A percentile compares a stretch with the other conserved stretches of the same genome.
Evolutionary conservation across 2,888 invertebrate genomes (phyloP).

Genomic region (Lasiommata megera): DNA sequence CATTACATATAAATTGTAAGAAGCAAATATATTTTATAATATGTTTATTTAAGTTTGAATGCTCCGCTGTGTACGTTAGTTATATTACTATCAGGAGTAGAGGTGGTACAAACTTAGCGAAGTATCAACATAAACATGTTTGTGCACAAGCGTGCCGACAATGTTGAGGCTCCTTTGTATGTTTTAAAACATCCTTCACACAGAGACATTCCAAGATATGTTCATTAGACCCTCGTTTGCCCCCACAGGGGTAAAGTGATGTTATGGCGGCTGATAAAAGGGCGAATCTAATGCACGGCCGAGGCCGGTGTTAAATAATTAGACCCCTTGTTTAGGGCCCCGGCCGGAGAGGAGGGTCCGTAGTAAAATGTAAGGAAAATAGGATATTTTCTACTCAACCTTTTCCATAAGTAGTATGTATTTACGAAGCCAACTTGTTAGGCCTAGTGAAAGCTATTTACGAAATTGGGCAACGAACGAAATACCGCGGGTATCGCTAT

Average conservation of each 20-base stretch:
- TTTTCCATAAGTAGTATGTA: constrained; percentile 11
- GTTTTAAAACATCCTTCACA: constrained; percentile 2
- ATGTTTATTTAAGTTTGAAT: no score
- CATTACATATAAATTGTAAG: no score
- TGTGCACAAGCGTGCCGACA: background rate
- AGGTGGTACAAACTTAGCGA: no score
- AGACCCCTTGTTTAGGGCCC: constrained; percentile 7
- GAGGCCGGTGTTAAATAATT: constrained; percentile 13
- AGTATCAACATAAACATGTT: no score
- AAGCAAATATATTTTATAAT: no score
- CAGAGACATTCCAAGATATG: constrained; percentile 11
- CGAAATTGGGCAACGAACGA: constrained; percentile 2
- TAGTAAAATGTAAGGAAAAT: constrained; percentile 3
- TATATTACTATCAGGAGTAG: no score
- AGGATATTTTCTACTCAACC: constrained; percentile 2
- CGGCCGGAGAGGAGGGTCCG: background rate
- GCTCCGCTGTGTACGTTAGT: no score
- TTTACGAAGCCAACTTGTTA: constrained; percentile 1
- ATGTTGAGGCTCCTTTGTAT: background rate
- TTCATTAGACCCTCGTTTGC: constrained; percentile 13
- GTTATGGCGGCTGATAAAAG: constrained; percentile 7
- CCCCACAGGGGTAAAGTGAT: background rate
- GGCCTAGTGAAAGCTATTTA: background rate
- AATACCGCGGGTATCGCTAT: background rate
- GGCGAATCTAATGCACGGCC: background rate